Evolutionary conservation across 2,888 invertebrate species (phyloP).

Genomic region (Sarcophaga carnaria): DNA sequence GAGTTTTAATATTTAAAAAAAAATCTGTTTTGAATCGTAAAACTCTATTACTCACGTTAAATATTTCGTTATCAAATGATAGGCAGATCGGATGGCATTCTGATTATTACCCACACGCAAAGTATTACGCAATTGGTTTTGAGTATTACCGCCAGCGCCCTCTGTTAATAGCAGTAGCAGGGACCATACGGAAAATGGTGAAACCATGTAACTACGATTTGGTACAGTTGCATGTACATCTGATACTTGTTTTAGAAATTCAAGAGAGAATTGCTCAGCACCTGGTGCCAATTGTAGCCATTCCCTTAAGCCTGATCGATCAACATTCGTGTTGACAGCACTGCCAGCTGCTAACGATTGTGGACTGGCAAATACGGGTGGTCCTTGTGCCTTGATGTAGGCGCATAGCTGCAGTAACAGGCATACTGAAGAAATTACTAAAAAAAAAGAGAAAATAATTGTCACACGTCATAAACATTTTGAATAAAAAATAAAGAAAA

Average conservation of each 20-base stretch:
- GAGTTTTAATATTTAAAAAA: not conserved
- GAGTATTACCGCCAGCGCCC: constrained; percentile 84
- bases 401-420: constrained; percentile 2
- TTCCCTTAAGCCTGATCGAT: constrained; percentile 11
- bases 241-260: constrained; percentile 75
- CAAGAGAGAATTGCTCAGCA: constrained; percentile 77
- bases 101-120: constrained; percentile 75
- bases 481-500: too few species aligned
- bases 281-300: constrained; percentile 68
- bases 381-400: constrained; percentile 25
- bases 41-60: constrained; percentile 50
- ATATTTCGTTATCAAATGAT: constrained; percentile 54
- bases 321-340: not conserved
- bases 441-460: too few species aligned
- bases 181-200: constrained; percentile 87
- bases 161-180: constrained; percentile 85
- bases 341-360: not conserved
- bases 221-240: constrained; percentile 28
- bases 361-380: constrained; percentile 30
- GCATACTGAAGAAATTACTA: too few species aligned
- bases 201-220: constrained; percentile 81
- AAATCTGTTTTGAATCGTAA: too few species aligned
- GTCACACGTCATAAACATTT: too few species aligned
- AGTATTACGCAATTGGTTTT: constrained; percentile 82
- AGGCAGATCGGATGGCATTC: constrained; percentile 71